Base-by-base conservation (phyloP, 23 tunicate genomes). In the Ascidia mentula region DNA sequence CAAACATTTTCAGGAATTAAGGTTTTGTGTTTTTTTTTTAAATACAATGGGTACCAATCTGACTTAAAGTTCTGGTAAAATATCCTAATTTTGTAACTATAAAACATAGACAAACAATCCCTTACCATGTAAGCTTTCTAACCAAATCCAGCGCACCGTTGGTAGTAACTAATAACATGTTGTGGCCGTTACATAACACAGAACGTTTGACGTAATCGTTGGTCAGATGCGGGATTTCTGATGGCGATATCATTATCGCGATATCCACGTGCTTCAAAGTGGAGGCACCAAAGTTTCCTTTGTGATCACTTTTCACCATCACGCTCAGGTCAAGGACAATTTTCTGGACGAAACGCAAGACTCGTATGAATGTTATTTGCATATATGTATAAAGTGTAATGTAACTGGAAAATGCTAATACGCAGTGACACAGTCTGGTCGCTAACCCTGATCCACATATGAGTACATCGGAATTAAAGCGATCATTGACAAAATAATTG, bases 201-300 rank as follows among this genome's bases (percentile, higher is more conserved):
- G 75, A 22, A 3, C 75, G 33, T 6, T 71, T 4, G 37, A 33
- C 18, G 30, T 36, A 71, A 17, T 71, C 4, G 18, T 53, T 53
- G 65, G 22, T 53, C 28, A 53, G 7, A 26, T 26, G 24, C 2
- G 30, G 37, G 31, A 69, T 28, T 3, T 31, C 33, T 1, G 31
- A 0, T 13, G 28, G 80, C 0, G 38, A 45, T 5, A 20, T 8
- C 78, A 77, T 8, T 31, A 77, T 18, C 28, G 45, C 69, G 15
- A 77, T 31, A 40, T 77, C 80, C 17, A 77, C 80, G 69, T 77
- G 46, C 31, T 45, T 45, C 37, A 77, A 46, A n/a, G 46, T 45
- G 33, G 32, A n/a, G 12, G 12, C 18, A 45, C 69, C 18, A 42
- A 77, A 77, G 13, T 42, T 22, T 18, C 80, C 80, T 13, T 31